Conservation (phyloP, 2,888 invertebrate genomes). For the Netelia melanura region DNA sequence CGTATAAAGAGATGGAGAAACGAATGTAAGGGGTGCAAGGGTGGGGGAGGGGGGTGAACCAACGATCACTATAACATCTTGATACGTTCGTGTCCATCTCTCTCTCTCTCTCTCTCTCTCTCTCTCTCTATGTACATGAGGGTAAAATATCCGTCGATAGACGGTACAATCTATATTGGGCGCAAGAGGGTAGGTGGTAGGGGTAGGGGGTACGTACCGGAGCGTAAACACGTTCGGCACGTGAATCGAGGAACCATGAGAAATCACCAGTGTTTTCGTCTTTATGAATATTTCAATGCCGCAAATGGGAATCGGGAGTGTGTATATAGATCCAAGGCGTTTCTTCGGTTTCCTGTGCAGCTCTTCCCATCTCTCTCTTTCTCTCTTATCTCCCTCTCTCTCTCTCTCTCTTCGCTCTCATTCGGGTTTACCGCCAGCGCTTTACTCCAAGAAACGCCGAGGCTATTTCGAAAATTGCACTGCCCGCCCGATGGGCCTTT, state of each 20-base stretch:
- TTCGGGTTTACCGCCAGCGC: conserved; percentile 35
- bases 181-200: background rate
- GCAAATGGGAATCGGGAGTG: conserved; percentile 27
- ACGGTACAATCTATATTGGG: background rate
- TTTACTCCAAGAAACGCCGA: conserved; percentile 39
- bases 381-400: too few species aligned
- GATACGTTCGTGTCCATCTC: too few species aligned
- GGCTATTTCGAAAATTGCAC: conserved; percentile 65
- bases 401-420: conserved; percentile 22
- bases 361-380: background rate
- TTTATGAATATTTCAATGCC: conserved; percentile 68
- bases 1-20: too few species aligned
- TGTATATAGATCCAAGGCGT: conserved; percentile 7
- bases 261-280: conserved; percentile 64
- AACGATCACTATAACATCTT: too few species aligned
- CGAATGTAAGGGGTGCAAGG: background rate
- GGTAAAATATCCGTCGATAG: background rate
- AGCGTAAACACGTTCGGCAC: conserved; percentile 62
- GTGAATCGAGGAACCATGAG: conserved; percentile 64
- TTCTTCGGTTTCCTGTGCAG: conserved; percentile 45
- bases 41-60: background rate
- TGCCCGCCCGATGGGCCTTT: conserved; percentile 11
- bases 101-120: background rate
- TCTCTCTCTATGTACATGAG: background rate
- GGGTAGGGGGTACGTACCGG: background rate